phyloP scores from a whole-genome alignment of 2,888 invertebrate genomes.

The Ophioninae sp. region DNA sequence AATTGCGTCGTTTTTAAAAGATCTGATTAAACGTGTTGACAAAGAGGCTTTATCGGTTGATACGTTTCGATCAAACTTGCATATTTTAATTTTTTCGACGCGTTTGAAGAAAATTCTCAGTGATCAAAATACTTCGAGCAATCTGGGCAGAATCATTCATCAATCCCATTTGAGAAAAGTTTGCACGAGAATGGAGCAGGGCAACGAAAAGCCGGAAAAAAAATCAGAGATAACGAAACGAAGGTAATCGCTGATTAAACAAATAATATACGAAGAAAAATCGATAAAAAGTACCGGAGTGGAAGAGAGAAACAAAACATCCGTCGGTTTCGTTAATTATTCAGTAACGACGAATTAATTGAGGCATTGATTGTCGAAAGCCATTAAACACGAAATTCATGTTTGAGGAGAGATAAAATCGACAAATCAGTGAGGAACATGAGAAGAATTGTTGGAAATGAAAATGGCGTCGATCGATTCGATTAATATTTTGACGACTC shows the following conservation, averaged over 20 bases:
- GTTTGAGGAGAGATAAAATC: not conserved
- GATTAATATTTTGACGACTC: not conserved
- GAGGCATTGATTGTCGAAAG: not conserved
- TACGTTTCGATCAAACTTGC: slow-evolving; percentile 1
- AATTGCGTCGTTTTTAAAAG: slow-evolving; percentile 1
- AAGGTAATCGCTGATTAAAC: not conserved
- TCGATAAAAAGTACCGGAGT: no score
- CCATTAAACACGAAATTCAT: not conserved
- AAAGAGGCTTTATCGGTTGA: slow-evolving; percentile 21
- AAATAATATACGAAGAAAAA: no score
- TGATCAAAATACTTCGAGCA: slow-evolving; percentile 48
- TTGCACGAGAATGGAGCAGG: slow-evolving; percentile 14
- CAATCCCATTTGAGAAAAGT: slow-evolving; percentile 48
- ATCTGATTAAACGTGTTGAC: not conserved
- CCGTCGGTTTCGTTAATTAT: not conserved
- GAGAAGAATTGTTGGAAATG: not conserved
- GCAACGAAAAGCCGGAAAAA: slow-evolving; percentile 17
- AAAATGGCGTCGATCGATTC: not conserved
- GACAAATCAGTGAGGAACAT: not conserved
- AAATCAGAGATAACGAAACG: not conserved
- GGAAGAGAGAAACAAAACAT: not conserved
- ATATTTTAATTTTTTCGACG: not conserved
- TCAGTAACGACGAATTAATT: slow-evolving; percentile 3
- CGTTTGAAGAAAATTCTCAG: slow-evolving; percentile 8
- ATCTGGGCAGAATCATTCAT: slow-evolving; percentile 45